phyloP scores from a whole-genome alignment of 2,113 vertebrate genomes.

The Falco punctatus region DNA sequence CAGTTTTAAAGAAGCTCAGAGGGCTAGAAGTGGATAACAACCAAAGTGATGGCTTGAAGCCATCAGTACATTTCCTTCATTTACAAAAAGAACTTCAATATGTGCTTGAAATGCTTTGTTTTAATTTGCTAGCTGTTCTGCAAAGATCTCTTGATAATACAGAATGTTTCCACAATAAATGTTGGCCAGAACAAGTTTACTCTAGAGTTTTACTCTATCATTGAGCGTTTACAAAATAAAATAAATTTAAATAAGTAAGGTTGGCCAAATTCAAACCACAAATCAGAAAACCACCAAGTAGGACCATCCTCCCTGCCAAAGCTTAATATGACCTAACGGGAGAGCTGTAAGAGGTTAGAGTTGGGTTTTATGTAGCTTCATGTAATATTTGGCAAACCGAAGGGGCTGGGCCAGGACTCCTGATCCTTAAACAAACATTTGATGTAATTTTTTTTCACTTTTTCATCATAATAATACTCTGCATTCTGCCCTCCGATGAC shows the following conservation, averaged over 20 bases:
- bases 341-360: conserved; percentile 77
- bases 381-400: conserved; percentile 75
- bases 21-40: conserved; percentile 37
- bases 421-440: conserved; percentile 77
- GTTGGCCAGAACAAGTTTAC: conserved; percentile 75
- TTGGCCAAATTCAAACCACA: conserved; percentile 82
- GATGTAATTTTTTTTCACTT: conserved; percentile 73
- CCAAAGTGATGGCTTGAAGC: conserved; percentile 48
- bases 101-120: conserved; percentile 62
- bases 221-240: conserved; percentile 79
- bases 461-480: conserved; percentile 65
- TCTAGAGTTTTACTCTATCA: conserved; percentile 77
- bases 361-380: conserved; percentile 74
- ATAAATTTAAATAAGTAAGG: conserved; percentile 76
- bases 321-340: conserved; percentile 79
- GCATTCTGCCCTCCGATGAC: conserved; percentile 68
- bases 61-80: conserved; percentile 55
- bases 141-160: conserved; percentile 77
- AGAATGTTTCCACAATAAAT: conserved; percentile 77
- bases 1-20: conserved; percentile 16
- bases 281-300: conserved; percentile 81
- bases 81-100: conserved; percentile 49
- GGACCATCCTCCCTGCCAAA: conserved; percentile 75
- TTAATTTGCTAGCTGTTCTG: conserved; percentile 69
- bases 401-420: conserved; percentile 67